Conservation (phyloP, 2,113 vertebrate species). For the Trogon surrucura region DNA sequence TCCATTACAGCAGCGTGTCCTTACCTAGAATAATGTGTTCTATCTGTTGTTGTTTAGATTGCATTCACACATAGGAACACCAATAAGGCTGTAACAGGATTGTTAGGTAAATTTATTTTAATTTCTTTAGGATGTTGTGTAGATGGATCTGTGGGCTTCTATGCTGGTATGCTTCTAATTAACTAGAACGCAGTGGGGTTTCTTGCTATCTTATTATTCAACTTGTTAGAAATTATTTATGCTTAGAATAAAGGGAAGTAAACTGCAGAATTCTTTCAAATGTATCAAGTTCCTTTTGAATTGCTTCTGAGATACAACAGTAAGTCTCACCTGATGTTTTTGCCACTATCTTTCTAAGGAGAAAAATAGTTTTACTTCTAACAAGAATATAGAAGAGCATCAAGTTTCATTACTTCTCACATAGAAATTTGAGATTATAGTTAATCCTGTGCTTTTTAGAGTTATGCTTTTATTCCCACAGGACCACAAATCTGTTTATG, state of each 20-base stretch:
- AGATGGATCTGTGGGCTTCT: background rate
- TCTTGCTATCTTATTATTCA: background rate
- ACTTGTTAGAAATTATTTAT: background rate
- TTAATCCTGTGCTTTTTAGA: slow-evolving; percentile 13
- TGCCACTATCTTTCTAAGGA: background rate
- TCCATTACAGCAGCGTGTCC: background rate
- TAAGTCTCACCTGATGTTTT: background rate
- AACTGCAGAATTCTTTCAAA: background rate
- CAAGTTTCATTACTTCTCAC: background rate
- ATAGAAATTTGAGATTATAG: background rate
- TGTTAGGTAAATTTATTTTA: background rate
- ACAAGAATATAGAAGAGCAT: background rate
- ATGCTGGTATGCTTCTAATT: background rate
- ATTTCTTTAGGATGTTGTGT: background rate
- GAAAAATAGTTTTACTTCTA: background rate
- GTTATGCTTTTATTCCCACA: background rate
- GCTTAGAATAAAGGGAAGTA: background rate
- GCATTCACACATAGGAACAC: background rate
- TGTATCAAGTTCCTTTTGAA: background rate
- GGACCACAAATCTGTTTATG: background rate
- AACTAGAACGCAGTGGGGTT: background rate
- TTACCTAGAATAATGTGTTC: background rate
- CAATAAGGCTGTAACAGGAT: background rate
- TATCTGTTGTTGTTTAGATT: background rate
- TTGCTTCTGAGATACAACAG: background rate